These are phyloP conservation scores for Galeopterus variegatus DNA, from an alignment of 2,113 vertebrate species.

Conservation along the genomic window DNA sequence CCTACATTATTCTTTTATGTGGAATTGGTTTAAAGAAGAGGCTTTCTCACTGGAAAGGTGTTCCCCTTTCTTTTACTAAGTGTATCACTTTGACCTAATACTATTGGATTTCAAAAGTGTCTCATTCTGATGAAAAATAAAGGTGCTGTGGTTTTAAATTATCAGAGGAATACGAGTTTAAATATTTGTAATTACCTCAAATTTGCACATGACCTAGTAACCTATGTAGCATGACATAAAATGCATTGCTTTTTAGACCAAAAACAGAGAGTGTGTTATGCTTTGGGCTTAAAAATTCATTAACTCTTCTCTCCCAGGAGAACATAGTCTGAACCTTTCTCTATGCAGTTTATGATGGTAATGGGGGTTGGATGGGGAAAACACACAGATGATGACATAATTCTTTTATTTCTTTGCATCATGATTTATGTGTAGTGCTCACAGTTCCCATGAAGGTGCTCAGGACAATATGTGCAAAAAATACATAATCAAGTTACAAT, in stretches of 20 bases:
- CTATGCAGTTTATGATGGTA: not conserved
- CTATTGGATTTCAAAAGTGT: conserved; percentile 52
- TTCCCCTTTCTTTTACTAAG: not conserved
- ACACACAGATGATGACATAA: not conserved
- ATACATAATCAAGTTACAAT: not conserved
- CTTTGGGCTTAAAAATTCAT: conserved; percentile 51
- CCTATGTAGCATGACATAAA: not conserved
- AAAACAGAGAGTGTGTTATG: not conserved
- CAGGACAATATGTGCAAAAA: not conserved
- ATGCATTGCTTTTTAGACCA: conserved; percentile 47
- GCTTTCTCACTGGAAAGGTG: conserved; percentile 16
- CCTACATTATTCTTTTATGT: conserved; percentile 28
- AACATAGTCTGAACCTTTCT: conserved; percentile 5
- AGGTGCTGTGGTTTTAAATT: conserved; percentile 60
- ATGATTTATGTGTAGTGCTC: not conserved
- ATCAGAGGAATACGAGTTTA: conserved; percentile 58
- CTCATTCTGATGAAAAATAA: conserved; percentile 63
- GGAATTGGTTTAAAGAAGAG: conserved; percentile 49
- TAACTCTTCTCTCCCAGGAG: conserved; percentile 46
- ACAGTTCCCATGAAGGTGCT: not conserved
- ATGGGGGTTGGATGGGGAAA: not conserved
- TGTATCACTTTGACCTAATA: conserved; percentile 35
- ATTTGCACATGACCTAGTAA: conserved; percentile 45
- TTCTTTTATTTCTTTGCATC: conserved; percentile 36
- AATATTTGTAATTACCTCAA: conserved; percentile 61